Conservation (phyloP, 1,140 invertebrate genomes). For the Nasonia vitripennis region DNA sequence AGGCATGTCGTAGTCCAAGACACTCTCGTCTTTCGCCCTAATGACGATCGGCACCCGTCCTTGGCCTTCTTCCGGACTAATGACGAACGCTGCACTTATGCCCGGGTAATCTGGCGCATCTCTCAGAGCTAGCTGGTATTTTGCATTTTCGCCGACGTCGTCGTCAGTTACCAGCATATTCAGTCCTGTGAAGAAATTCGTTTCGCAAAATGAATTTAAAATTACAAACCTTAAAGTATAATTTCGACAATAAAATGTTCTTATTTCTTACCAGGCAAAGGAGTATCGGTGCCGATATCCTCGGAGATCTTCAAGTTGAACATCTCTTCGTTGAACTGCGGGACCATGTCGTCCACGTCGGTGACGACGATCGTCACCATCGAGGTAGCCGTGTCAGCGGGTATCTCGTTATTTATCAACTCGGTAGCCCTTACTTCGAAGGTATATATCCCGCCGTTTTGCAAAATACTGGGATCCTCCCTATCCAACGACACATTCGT, state of each 20-base stretch:
- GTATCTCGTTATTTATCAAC: slow-evolving; percentile 82
- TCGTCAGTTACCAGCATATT: slow-evolving; percentile 85
- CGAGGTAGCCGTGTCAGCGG: slow-evolving; percentile 81
- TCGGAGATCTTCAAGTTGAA: slow-evolving; percentile 86
- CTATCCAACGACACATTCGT: slow-evolving; percentile 82
- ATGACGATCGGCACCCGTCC: slow-evolving; percentile 86
- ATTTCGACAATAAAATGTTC: slow-evolving; percentile 50
- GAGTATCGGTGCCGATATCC: slow-evolving; percentile 83
- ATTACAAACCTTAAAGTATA: slow-evolving; percentile 52
- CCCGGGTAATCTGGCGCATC: slow-evolving; percentile 78
- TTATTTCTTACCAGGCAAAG: slow-evolving; percentile 74
- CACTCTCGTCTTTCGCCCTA: slow-evolving; percentile 79
- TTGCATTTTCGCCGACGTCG: slow-evolving; percentile 86
- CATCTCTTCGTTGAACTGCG: slow-evolving; percentile 82
- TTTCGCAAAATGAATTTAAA: background rate
- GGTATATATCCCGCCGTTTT: slow-evolving; percentile 86
- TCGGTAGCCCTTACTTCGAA: slow-evolving; percentile 85
- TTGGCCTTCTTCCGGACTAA: slow-evolving; percentile 81
- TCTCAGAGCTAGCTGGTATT: slow-evolving; percentile 80
- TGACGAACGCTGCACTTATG: slow-evolving; percentile 78
- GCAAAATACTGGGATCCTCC: slow-evolving; percentile 83
- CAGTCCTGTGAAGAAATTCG: slow-evolving; percentile 74
- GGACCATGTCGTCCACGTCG: slow-evolving; percentile 89
- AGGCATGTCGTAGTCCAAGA: slow-evolving; percentile 83
- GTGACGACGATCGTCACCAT: slow-evolving; percentile 87